These are phyloP conservation scores for Lymantria dispar DNA, from an alignment of 2,888 invertebrate species.

Conservation along the genomic window DNA sequence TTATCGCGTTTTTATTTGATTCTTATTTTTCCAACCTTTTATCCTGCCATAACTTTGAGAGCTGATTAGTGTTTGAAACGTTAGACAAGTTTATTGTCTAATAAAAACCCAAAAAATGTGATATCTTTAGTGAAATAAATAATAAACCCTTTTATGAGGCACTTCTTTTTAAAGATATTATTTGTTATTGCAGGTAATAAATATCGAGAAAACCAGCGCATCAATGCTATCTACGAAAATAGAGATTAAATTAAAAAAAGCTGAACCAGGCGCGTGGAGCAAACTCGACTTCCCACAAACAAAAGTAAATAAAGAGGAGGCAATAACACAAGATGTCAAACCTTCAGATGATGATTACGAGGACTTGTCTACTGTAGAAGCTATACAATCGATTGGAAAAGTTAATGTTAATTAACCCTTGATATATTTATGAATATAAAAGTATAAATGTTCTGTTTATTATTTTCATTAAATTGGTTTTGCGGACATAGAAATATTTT, in stretches of 20 bases:
- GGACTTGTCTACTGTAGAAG: slow-evolving; percentile 88
- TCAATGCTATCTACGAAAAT: slow-evolving; percentile 94
- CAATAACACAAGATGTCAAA: slow-evolving; percentile 31
- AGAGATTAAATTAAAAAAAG: slow-evolving; percentile 95
- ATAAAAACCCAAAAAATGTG: too few relatives aligned
- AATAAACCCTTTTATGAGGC: too few relatives aligned
- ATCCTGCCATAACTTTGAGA: too few relatives aligned
- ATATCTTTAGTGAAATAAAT: too few relatives aligned
- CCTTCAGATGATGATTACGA: slow-evolving; percentile 83
- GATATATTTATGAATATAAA: slow-evolving; percentile 19
- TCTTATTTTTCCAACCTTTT: too few relatives aligned
- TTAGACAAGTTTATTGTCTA: too few relatives aligned
- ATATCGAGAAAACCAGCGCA: slow-evolving; percentile 86
- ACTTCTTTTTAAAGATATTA: background rate
- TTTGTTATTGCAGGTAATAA: slow-evolving; percentile 87
- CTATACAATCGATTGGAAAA: slow-evolving; percentile 64
- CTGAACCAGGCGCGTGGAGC: slow-evolving; percentile 91
- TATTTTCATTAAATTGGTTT: slow-evolving; percentile 5
- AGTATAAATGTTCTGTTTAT: slow-evolving; percentile 6
- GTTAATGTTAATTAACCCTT: slow-evolving; percentile 65
- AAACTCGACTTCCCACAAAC: slow-evolving; percentile 85
- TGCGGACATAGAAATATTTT: background rate
- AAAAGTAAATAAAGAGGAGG: slow-evolving; percentile 41
- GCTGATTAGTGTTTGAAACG: too few relatives aligned
- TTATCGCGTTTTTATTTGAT: too few relatives aligned